A percentile compares a stretch with the other conserved stretches of the same genome.
Evolutionary conservation across 2,797 vertebrate genomes (phyloP).

Genomic region (Xenopus petersii): DNA sequence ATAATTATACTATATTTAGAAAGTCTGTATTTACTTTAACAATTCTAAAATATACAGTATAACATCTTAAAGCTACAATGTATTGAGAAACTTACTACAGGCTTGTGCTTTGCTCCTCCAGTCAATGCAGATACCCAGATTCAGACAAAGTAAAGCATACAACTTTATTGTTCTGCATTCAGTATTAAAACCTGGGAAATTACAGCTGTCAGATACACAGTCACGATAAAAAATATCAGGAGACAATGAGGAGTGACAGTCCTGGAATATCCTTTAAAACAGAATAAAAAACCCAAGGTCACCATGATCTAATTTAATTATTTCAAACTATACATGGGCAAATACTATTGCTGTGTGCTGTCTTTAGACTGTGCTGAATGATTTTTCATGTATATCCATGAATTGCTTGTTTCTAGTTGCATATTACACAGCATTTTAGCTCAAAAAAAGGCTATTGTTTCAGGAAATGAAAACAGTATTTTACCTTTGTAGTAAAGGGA

Average conservation of each 20-base stretch:
- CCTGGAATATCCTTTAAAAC: constrained; percentile 48
- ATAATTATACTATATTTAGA: too few species aligned
- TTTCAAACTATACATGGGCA: too few species aligned
- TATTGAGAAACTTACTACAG: constrained; percentile 8
- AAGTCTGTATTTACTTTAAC: not conserved
- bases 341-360: too few species aligned
- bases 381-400: too few species aligned
- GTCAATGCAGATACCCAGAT: constrained; percentile 59
- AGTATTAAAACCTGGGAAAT: constrained; percentile 46
- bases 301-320: not conserved
- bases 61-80: not conserved
- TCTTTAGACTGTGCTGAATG: too few species aligned
- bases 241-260: constrained; percentile 44
- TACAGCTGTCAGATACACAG: constrained; percentile 64
- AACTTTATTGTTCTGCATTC: constrained; percentile 68
- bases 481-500: too few species aligned
- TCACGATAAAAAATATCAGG: constrained; percentile 59
- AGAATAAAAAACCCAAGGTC: not conserved
- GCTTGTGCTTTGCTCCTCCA: constrained; percentile 59
- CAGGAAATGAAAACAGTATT: too few species aligned
- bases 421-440: too few species aligned
- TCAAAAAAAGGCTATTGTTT: too few species aligned
- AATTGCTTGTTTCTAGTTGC: too few species aligned
- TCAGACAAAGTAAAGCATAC: constrained; percentile 63
- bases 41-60: too few species aligned